Percentiles rank a stretch among this genome's conserved stretches.
These are phyloP conservation scores for Temnothorax nylanderi DNA, from an alignment of 1,140 invertebrate genomes.

Conservation along the genomic window DNA sequence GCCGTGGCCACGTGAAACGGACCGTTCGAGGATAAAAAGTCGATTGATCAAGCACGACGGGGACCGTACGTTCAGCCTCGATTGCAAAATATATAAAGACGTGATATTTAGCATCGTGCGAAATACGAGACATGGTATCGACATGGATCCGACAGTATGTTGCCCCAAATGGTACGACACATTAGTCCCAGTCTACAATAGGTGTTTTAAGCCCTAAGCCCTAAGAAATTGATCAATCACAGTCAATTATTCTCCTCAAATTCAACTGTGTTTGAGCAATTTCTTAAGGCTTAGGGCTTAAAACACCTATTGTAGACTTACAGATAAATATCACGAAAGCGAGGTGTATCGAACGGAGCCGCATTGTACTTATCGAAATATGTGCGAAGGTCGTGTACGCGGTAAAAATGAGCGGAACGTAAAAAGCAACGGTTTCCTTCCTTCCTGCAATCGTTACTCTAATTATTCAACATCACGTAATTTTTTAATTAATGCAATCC, in stretches of 20 bases:
- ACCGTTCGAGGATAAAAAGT: constrained; percentile 1
- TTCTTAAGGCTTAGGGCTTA: no score
- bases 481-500: constrained; percentile 4
- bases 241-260: no score
- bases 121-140: constrained; percentile 34
- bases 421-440: constrained; percentile 8
- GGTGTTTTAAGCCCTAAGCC: no score
- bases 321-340: constrained; percentile 60
- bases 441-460: not conserved
- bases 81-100: constrained; percentile 18
- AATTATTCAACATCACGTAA: not conserved
- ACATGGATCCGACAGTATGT: constrained; percentile 49
- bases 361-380: constrained; percentile 69
- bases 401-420: not conserved
- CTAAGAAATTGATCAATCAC: no score
- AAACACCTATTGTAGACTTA: not conserved
- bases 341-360: constrained; percentile 53
- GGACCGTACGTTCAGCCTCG: not conserved
- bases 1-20: not conserved
- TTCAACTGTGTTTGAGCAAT: no score
- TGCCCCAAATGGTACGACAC: constrained; percentile 43
- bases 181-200: no score
- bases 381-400: constrained; percentile 58
- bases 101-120: not conserved
- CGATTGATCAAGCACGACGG: not conserved